phyloP scores from a whole-genome alignment of 2,888 invertebrate genomes.

The Drosophila tanythrix region DNA sequence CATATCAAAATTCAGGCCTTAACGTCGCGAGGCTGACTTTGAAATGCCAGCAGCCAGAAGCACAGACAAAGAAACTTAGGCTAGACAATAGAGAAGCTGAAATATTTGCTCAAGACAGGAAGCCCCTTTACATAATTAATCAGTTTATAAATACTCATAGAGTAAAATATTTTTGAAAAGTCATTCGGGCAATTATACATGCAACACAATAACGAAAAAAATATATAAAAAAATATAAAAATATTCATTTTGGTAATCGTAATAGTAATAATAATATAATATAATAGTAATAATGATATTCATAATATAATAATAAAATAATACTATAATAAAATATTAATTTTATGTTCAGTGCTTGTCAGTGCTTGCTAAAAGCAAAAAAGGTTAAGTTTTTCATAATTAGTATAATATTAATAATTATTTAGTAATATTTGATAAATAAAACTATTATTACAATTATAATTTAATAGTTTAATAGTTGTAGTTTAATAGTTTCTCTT shows the following conservation, averaged over 20 bases:
- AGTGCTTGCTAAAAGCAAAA: not conserved
- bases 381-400: not conserved
- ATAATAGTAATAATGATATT: not conserved
- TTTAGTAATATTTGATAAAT: too few species aligned
- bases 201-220: not conserved
- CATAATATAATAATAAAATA: too few species aligned
- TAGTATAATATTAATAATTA: not conserved
- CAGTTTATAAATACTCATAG: slow-evolving; percentile 66
- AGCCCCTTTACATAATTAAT: slow-evolving; percentile 77
- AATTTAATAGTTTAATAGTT: too few species aligned
- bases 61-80: slow-evolving; percentile 42
- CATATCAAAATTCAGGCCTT: slow-evolving; percentile 36
- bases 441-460: too few species aligned
- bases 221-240: not conserved
- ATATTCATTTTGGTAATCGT: not conserved
- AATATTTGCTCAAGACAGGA: slow-evolving; percentile 79
- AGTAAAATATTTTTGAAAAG: slow-evolving; percentile 26
- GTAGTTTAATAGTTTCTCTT: not conserved
- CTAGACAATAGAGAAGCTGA: slow-evolving; percentile 58
- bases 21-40: slow-evolving; percentile 51
- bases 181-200: slow-evolving; percentile 31
- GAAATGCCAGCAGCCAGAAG: slow-evolving; percentile 52
- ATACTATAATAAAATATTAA: not conserved
- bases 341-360: not conserved
- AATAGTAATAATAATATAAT: not conserved